Evolutionary conservation across 92 coral and sea anemone genomes (phyloP), one percentile per base, ranked within the genome.

Genomic region (Diadumene lineata): DNA sequence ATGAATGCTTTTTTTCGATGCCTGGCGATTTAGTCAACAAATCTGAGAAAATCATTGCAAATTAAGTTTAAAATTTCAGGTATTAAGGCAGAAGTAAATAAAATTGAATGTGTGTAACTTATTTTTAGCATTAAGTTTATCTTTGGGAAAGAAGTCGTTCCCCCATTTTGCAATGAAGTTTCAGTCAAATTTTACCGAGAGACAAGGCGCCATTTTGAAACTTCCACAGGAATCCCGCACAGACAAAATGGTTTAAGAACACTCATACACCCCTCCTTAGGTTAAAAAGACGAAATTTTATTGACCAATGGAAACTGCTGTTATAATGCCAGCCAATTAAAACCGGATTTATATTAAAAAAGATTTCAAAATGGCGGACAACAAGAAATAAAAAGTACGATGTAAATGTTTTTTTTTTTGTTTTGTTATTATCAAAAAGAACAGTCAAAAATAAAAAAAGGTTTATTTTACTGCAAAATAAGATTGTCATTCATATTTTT

Each of bases 331-430:
- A 21, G 19, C 58, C 58, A 53, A 53, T 53, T 6, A 53, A 13
- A 53, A 21, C 58, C 10, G 24, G 4, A 2, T 6, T 13, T 3
- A 53, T 2, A 53, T 3, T 3, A 13, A 53, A 3, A 53, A 21
- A 6, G 19, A 53, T 4, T 38, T 38, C 58, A 53, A 53, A 53
- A 53, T 53, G 58, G 58, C 58, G 58, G 58, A 53, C 58, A 53
- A 53, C 6, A 53, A 53, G 58, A 53, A 53, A 53, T 21, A 15
- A n/a, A n/a, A n/a, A n/a, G n/a, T n/a, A n/a, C n/a, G 19, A 3
- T 23, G 6, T 53, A 23, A 21, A 13, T 23, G 19, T 3, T 53
- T 53, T 15, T 53, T 53, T 53, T 53, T 53, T 13, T 53, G 19
- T 44, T 53, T 9, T 53, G 21, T 53, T 53, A 9, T 53, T 3